A percentile compares a stretch with the other conserved stretches of the same genome.
These are phyloP conservation scores for Ophthalmolycus amberensis DNA, from an alignment of 2,113 vertebrate species.

Conservation along the genomic window DNA sequence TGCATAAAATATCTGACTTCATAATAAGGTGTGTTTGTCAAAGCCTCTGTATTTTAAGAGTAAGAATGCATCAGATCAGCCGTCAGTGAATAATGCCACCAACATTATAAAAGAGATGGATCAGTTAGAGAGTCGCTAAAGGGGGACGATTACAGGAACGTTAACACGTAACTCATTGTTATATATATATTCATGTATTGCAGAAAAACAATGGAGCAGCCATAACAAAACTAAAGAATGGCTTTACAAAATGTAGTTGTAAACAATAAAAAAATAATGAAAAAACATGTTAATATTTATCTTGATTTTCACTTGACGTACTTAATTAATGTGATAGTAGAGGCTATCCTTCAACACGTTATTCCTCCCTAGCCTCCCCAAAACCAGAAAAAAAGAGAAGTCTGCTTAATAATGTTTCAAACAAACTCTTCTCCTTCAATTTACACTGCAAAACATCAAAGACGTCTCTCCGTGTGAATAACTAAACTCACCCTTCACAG, in stretches of 20 bases:
- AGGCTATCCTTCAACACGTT: neutral
- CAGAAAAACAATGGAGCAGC: neutral
- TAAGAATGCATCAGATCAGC: neutral
- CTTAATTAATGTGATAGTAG: neutral
- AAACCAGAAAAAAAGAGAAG: neutral
- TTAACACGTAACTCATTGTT: neutral
- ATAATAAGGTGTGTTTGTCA: conserved; percentile 14
- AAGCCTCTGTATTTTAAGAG: neutral
- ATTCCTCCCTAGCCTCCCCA: neutral
- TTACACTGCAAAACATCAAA: neutral
- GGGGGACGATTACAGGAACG: too few relatives aligned
- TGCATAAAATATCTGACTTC: neutral
- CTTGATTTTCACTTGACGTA: neutral
- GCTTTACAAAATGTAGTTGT: neutral
- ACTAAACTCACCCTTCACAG: neutral
- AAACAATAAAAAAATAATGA: neutral
- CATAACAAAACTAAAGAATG: neutral
- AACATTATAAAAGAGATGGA: neutral
- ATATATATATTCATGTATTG: neutral
- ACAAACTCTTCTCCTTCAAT: neutral
- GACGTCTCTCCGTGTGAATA: neutral
- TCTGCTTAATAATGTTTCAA: neutral
- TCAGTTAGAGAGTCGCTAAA: neutral
- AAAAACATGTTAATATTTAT: neutral
- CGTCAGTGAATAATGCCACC: neutral